Conservation (phyloP, 2,888 invertebrate species). For the Andrena bicolor region DNA sequence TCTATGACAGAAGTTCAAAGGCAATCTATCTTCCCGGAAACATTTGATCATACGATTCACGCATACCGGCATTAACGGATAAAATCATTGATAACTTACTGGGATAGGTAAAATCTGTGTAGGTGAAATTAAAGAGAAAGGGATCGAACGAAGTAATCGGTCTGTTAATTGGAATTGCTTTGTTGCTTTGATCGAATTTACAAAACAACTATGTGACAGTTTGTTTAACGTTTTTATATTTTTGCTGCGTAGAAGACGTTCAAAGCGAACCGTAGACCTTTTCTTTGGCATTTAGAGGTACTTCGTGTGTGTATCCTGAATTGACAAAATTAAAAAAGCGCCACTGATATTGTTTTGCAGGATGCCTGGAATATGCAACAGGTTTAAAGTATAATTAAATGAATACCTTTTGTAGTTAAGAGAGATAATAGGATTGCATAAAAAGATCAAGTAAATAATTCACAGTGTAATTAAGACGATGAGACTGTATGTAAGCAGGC, state of each 20-base stretch:
- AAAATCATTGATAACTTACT: slow-evolving; percentile 10
- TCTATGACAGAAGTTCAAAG: slow-evolving; percentile 26
- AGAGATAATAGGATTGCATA: slow-evolving; percentile 30
- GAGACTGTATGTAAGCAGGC: slow-evolving; percentile 30
- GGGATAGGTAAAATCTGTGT: not conserved
- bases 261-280: slow-evolving; percentile 56
- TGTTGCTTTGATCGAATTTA: slow-evolving; percentile 35
- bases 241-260: slow-evolving; percentile 51
- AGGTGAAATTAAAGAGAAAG: slow-evolving; percentile 6
- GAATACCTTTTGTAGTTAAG: slow-evolving; percentile 53
- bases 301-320: slow-evolving; percentile 46
- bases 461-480: slow-evolving; percentile 14
- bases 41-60: slow-evolving; percentile 30
- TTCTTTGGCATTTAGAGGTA: slow-evolving; percentile 69
- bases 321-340: slow-evolving; percentile 55
- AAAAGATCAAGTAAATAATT: slow-evolving; percentile 15
- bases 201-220: slow-evolving; percentile 14
- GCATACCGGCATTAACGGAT: slow-evolving; percentile 26
- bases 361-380: slow-evolving; percentile 72
- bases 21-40: slow-evolving; percentile 14
- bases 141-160: not conserved
- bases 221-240: slow-evolving; percentile 34
- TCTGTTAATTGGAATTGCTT: slow-evolving; percentile 12
- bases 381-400: slow-evolving; percentile 70
- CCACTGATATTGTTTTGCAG: slow-evolving; percentile 72